A percentile compares a stretch with the other conserved stretches of the same genome.
Conservation (phyloP, 1,140 invertebrate genomes). For the Drosophila pseudoananassae region DNA sequence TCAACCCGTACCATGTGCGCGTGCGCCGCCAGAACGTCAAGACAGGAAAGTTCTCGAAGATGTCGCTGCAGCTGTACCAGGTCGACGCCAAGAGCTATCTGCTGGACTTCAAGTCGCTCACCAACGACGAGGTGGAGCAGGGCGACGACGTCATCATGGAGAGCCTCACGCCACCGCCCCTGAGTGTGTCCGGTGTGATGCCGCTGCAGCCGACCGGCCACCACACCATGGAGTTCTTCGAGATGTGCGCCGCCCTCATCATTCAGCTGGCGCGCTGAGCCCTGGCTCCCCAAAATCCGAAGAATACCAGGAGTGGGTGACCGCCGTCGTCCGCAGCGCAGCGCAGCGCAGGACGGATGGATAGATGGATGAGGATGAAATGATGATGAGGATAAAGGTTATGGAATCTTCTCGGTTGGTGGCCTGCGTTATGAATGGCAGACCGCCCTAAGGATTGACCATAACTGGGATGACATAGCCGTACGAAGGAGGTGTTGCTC, state of each 20-base stretch:
- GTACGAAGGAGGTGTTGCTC: slow-evolving; percentile 6
- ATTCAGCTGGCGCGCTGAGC: slow-evolving; percentile 97
- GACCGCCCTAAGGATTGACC: slow-evolving; percentile 41
- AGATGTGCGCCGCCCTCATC: slow-evolving; percentile 99
- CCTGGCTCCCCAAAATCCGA: neutral
- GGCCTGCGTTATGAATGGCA: neutral
- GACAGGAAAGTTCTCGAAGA: slow-evolving; percentile 94
- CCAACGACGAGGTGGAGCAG: slow-evolving; percentile 90
- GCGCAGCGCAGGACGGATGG: neutral
- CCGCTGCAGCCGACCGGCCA: slow-evolving; percentile 87
- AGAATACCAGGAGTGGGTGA: neutral
- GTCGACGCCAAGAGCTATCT: slow-evolving; percentile 99
- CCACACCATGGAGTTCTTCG: slow-evolving; percentile 99
- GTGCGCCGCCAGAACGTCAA: slow-evolving; percentile 95
- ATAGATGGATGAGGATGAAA: neutral
- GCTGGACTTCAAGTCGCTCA: slow-evolving; percentile 98
- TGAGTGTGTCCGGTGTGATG: slow-evolving; percentile 79
- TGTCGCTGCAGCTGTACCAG: slow-evolving; percentile 99
- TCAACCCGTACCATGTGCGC: slow-evolving; percentile 97
- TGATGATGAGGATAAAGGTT: neutral
- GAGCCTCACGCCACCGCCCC: slow-evolving; percentile 84
- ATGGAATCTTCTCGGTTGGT: slow-evolving; percentile 32
- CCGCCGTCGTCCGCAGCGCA: slow-evolving; percentile 2
- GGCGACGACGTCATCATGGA: slow-evolving; percentile 86
- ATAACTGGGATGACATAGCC: neutral